Evolutionary conservation across 2,797 vertebrate genomes (phyloP), one percentile per base, ranked within the genome.

Genomic region (Australoheros facetus): DNA sequence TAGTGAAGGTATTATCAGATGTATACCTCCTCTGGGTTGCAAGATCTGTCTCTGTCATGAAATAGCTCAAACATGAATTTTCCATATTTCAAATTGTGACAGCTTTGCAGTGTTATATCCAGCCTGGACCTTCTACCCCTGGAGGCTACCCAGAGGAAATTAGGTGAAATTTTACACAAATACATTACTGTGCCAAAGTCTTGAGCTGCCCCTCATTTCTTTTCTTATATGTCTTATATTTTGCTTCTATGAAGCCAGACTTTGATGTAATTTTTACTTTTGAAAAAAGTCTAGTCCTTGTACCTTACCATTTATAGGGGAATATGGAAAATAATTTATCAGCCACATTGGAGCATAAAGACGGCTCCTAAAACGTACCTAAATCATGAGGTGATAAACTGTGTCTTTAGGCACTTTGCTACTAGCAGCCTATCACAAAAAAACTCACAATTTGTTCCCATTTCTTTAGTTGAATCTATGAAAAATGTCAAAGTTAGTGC

Each of bases 31-130:
- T 57, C 21, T 56, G 66, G 54, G 80, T 80, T 1, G 1, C 1
- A 14, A 56, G 9, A 82, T 82, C 75, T 21, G 53, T 82, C 58
- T 75, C 56, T 69, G 79, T 76, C 55, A 45, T 28, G 64, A 55
- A 62, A 66, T 23, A 66, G 72, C 59, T 76, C 42, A 56, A 51
- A 78, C 51, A 55, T 58, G 51, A 26, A 53, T 77, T 79, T 75
- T 79, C 28, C 30, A 71, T 72, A 12, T 8, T 21, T 79, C 45
- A 69, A 48, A 79, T 2, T 71, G 26, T 73, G 77, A 75, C 58
- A 81, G 77, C 56, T 62, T 37, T 83, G 77, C 57, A 80, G 83
- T 78, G 83, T 82, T 79, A 85, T 83, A 56, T 75, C 59, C 64
- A 23, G 48, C 55, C 23, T 30, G 2, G 7, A 58, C 45, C n/a